A percentile compares a stretch with the other conserved stretches of the same genome.
phyloP scores from a whole-genome alignment of 2,888 invertebrate species.

The Glaucopsyche alexis region DNA sequence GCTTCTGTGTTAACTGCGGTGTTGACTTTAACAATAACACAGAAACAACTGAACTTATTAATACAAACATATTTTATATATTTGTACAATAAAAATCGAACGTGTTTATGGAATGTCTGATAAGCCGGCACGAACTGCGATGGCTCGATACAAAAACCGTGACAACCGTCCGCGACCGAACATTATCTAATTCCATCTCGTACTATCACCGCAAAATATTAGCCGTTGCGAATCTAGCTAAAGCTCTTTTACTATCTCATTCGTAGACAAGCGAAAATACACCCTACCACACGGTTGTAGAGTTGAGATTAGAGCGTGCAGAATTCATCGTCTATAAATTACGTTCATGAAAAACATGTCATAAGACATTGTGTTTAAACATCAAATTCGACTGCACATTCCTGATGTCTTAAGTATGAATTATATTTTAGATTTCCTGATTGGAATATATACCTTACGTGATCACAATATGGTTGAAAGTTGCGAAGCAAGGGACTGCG shows the following conservation, averaged over 20 bases:
- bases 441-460: conserved; percentile 15
- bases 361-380: conserved; percentile 45
- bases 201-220: conserved; percentile 76
- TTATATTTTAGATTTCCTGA: conserved; percentile 29
- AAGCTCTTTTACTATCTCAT: conserved; percentile 48
- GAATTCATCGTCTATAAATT: conserved; percentile 40
- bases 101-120: conserved; percentile 39
- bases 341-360: conserved; percentile 47
- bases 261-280: conserved; percentile 35
- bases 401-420: conserved; percentile 42
- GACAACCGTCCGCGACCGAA: conserved; percentile 60
- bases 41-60: not conserved
- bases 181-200: conserved; percentile 66
- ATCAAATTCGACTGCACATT: conserved; percentile 45
- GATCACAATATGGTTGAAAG: conserved; percentile 37
- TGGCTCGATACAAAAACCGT: conserved; percentile 75
- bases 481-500: conserved; percentile 37
- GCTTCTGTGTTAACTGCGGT: not conserved
- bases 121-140: conserved; percentile 47
- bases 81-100: conserved; percentile 35
- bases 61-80: not conserved
- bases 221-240: conserved; percentile 70
- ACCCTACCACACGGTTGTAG: conserved; percentile 39
- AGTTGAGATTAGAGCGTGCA: conserved; percentile 40
- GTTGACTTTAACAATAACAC: not conserved